Evolutionary conservation across 1,140 invertebrate species (phyloP).

Genomic region (Drosophila truncata): DNA sequence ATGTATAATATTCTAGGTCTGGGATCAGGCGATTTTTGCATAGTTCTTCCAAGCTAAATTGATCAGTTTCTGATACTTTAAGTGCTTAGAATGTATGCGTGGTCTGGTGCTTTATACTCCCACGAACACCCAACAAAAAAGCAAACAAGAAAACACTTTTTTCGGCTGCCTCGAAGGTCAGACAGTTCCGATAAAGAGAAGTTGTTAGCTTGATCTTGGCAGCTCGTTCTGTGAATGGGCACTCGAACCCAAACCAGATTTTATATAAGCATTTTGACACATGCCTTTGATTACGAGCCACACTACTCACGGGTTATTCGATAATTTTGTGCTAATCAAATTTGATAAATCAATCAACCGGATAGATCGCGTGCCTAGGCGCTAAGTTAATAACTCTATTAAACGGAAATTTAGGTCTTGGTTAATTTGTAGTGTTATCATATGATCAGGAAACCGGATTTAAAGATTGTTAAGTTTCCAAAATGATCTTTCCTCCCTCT

Average conservation of each 20-base stretch:
- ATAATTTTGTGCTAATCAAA: conserved; percentile 45
- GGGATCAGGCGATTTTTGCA: conserved; percentile 56
- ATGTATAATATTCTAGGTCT: conserved; percentile 11
- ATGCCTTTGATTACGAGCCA: conserved; percentile 42
- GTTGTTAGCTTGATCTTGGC: conserved; percentile 10
- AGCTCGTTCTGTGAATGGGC: conserved; percentile 7
- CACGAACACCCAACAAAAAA: conserved; percentile 1
- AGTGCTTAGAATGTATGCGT: conserved; percentile 7
- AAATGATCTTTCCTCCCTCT: neutral
- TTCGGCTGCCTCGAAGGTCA: conserved; percentile 37
- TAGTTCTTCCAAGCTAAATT: conserved; percentile 31
- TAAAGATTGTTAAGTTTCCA: conserved; percentile 10
- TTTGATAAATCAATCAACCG: conserved; percentile 47
- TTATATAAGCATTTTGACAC: conserved; percentile 28
- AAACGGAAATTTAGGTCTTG: conserved; percentile 17
- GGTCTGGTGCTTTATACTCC: neutral
- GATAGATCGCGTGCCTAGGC: conserved; percentile 16
- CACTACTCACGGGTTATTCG: conserved; percentile 19
- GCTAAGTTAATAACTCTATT: conserved; percentile 27
- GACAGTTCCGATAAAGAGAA: conserved; percentile 16
- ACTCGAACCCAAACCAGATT: neutral
- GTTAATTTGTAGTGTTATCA: conserved; percentile 11
- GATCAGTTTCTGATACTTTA: conserved; percentile 53
- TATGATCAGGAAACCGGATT: conserved; percentile 17
- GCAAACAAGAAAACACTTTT: conserved; percentile 6